Conservation (phyloP, 2,797 vertebrate species). For the Crocodylus rhombifer region DNA sequence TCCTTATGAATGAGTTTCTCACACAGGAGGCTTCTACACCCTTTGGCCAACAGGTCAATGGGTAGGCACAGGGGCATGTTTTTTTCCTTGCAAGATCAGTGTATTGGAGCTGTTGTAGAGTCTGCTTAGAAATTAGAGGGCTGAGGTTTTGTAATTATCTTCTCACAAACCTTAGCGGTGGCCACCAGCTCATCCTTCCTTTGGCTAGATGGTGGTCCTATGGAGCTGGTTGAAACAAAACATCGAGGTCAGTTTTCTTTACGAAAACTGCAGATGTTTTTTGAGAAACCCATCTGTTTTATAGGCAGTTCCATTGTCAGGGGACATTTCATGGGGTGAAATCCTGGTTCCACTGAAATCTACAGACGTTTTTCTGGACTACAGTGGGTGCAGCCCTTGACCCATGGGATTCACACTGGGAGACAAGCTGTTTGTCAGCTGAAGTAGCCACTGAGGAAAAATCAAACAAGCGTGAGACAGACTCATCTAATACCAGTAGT, state of each 20-base stretch:
- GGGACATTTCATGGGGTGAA: background rate
- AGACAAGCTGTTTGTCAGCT: background rate
- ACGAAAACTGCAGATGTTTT: background rate
- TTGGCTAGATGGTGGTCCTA: background rate
- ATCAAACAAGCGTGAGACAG: background rate
- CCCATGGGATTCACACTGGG: background rate
- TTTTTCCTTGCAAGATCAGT: constrained; percentile 14
- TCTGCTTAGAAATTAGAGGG: constrained; percentile 50
- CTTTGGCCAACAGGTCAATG: constrained; percentile 64
- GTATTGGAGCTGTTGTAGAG: constrained; percentile 41
- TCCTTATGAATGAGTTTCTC: constrained; percentile 38
- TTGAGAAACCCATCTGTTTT: background rate
- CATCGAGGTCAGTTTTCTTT: background rate
- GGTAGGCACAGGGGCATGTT: constrained; percentile 26
- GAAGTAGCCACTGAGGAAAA: background rate
- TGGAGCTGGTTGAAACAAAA: constrained; percentile 19
- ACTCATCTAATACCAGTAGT: background rate
- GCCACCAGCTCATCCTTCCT: constrained; percentile 44
- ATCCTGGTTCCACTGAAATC: background rate
- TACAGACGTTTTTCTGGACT: background rate
- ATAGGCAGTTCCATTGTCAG: background rate
- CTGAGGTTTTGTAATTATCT: background rate
- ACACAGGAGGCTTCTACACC: constrained; percentile 26
- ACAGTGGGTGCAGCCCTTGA: background rate
- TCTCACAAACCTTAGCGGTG: constrained; percentile 34